Conservation (phyloP, 2,113 vertebrate species). For the Phoxinus phoxinus region DNA sequence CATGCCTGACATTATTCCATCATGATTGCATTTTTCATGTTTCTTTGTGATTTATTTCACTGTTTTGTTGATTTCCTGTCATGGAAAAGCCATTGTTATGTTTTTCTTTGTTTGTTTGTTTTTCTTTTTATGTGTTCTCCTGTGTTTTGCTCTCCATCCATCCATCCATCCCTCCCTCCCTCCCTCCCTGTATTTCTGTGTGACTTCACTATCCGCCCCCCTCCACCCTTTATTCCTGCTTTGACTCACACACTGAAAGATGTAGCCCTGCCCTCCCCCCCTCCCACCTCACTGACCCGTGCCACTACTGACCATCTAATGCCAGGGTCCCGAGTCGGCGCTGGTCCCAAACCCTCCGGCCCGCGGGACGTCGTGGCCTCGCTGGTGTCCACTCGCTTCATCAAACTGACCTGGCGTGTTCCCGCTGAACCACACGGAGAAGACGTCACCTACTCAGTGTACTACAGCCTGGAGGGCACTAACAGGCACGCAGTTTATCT, state of each 20-base stretch:
- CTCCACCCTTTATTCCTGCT: constrained; percentile 52
- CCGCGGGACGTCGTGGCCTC: constrained; percentile 96
- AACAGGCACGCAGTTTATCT: constrained; percentile 80
- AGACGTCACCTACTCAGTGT: constrained; percentile 94
- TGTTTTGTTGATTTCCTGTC: constrained; percentile 80
- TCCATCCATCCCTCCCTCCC: constrained; percentile 53
- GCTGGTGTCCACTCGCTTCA: constrained; percentile 97
- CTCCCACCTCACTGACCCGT: constrained; percentile 99
- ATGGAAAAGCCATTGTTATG: constrained; percentile 64
- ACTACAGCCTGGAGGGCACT: constrained; percentile 91
- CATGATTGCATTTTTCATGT: constrained; percentile 75
- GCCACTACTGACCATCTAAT: constrained; percentile 99
- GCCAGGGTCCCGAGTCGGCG: constrained; percentile 84
- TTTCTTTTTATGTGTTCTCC: not conserved
- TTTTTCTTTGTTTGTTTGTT: not conserved
- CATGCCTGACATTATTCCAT: constrained; percentile 60
- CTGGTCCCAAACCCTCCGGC: constrained; percentile 88
- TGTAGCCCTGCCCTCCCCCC: constrained; percentile 94
- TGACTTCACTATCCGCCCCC: constrained; percentile 43
- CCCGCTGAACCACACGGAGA: constrained; percentile 93
- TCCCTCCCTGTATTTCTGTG: constrained; percentile 51
- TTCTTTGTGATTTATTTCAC: constrained; percentile 82
- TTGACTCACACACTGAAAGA: constrained; percentile 78
- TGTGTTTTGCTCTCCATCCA: constrained; percentile 49
- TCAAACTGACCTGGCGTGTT: constrained; percentile 94